Percentiles rank a stretch among this genome's conserved stretches.
Evolutionary conservation across 2,113 vertebrate genomes (phyloP).

Genomic region (Campylomormyrus numenius): DNA sequence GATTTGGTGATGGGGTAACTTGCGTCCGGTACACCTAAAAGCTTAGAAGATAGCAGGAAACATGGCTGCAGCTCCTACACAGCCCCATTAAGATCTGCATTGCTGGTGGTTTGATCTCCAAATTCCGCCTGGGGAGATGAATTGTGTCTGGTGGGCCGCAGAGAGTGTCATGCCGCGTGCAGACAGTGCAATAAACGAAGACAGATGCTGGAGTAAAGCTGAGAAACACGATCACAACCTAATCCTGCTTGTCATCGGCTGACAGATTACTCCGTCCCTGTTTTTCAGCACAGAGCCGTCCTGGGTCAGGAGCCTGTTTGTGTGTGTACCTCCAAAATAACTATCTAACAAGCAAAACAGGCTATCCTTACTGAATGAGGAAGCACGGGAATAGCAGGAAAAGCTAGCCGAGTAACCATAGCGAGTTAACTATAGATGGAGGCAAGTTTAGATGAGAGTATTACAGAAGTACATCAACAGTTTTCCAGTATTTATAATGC

Average conservation of each 20-base stretch:
- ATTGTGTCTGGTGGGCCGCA: not conserved
- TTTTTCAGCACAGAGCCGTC: not conserved
- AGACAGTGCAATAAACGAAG: not conserved
- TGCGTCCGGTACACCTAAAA: not conserved
- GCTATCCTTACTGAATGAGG: not conserved
- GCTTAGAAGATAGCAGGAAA: not conserved
- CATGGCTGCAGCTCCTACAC: not conserved
- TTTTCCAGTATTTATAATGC: not conserved
- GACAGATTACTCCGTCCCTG: not conserved
- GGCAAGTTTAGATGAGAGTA: not conserved
- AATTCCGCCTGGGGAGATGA: not conserved
- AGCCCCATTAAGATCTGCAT: not conserved
- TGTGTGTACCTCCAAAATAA: not conserved
- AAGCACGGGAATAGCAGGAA: not conserved
- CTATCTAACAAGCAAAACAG: not conserved
- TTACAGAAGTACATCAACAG: not conserved
- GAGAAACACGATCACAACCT: not conserved
- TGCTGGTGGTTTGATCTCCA: too few species aligned
- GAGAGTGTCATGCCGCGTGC: not conserved
- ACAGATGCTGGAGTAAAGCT: slow-evolving; percentile 3
- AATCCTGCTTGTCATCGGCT: slow-evolving; percentile 1
- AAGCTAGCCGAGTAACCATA: not conserved
- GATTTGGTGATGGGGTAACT: not conserved
- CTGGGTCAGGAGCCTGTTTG: not conserved
- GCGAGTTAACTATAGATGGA: not conserved